Evolutionary conservation across 2,888 invertebrate species (phyloP).

Genomic region (Drosophila sordidula): DNA sequence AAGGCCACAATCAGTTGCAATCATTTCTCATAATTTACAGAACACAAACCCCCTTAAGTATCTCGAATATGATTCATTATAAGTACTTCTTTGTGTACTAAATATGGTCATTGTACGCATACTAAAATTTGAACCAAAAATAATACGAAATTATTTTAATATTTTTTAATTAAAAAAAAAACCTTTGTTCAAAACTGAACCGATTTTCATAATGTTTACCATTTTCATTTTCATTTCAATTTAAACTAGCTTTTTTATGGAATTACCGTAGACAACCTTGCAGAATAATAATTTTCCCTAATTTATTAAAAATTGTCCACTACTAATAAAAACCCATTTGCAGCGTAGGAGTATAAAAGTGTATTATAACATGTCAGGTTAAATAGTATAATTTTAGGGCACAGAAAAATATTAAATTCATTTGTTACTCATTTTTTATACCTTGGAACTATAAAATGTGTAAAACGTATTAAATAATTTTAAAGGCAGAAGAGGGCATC

Average conservation of each 20-base stretch:
- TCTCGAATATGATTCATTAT: slow-evolving; percentile 13
- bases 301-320: not conserved
- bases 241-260: not conserved
- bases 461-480: not conserved
- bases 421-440: slow-evolving; percentile 4
- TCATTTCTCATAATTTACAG: slow-evolving; percentile 45
- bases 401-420: slow-evolving; percentile 7
- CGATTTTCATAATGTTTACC: no score
- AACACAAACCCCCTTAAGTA: not conserved
- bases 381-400: not conserved
- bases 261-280: not conserved
- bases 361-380: not conserved
- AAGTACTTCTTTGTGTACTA: not conserved
- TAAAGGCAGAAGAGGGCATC: not conserved
- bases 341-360: not conserved
- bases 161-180: no score
- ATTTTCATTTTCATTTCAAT: no score
- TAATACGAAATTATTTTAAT: no score
- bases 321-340: slow-evolving; percentile 1
- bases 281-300: slow-evolving; percentile 1
- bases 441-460: slow-evolving; percentile 2
- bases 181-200: no score
- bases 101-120: not conserved
- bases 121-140: not conserved
- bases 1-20: slow-evolving; percentile 7